Conservation (phyloP, 2,797 vertebrate species). For the Bufotes viridis region DNA sequence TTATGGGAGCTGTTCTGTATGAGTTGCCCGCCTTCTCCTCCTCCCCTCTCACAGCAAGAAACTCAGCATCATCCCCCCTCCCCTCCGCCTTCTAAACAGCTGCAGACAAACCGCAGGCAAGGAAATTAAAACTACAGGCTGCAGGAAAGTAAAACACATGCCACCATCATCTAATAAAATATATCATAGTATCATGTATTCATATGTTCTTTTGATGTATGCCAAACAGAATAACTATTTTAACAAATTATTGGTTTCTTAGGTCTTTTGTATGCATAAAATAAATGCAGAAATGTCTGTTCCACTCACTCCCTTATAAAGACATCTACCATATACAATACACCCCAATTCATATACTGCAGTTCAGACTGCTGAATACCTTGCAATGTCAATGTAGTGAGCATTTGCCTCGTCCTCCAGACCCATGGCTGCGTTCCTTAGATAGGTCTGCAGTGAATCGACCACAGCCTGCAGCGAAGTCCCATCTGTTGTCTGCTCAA, state of each 20-base stretch:
- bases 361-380: conserved; percentile 69
- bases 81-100: no score
- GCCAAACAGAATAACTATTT: no score
- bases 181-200: no score
- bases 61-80: no score
- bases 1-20: no score
- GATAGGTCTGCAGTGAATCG: conserved; percentile 86
- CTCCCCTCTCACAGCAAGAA: no score
- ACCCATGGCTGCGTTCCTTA: conserved; percentile 83
- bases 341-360: not conserved
- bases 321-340: not conserved
- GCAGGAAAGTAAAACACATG: no score
- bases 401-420: conserved; percentile 86
- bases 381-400: conserved; percentile 91
- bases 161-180: no score
- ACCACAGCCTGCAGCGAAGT: conserved; percentile 86
- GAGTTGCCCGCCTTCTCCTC: no score
- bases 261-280: not conserved
- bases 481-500: conserved; percentile 93
- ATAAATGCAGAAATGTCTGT: not conserved
- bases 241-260: not conserved
- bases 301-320: not conserved
- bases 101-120: no score
- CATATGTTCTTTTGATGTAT: no score
- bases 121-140: no score